Percentiles rank a stretch among this genome's conserved stretches.
Conservation (phyloP, 2,888 invertebrate species). For the Hermaeophaga mercurialis region DNA sequence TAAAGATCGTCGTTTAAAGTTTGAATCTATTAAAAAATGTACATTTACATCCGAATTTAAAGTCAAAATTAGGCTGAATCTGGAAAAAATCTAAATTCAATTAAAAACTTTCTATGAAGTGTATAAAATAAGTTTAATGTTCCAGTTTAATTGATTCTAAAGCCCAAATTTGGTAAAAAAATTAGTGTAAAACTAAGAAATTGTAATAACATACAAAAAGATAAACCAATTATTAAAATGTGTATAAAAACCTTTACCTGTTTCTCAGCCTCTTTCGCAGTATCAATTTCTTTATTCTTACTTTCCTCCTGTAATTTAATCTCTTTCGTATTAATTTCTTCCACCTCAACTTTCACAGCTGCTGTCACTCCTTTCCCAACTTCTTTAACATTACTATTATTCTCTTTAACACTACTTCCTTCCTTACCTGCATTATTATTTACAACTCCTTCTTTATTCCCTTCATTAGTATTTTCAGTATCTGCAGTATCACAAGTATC, state of each 20-base stretch:
- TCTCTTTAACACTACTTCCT: neutral
- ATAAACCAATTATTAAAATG: too few relatives aligned
- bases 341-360: conserved; percentile 53
- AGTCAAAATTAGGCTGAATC: too few relatives aligned
- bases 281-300: conserved; percentile 42
- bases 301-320: conserved; percentile 38
- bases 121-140: too few relatives aligned
- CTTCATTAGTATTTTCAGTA: conserved; percentile 29
- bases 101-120: too few relatives aligned
- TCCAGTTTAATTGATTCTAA: too few relatives aligned
- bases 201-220: too few relatives aligned
- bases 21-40: too few relatives aligned
- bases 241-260: conserved; percentile 18
- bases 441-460: conserved; percentile 33
- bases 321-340: conserved; percentile 56
- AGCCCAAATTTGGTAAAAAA: too few relatives aligned
- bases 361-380: conserved; percentile 21
- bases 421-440: conserved; percentile 38
- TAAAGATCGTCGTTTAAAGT: too few relatives aligned
- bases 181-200: too few relatives aligned
- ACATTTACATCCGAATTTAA: too few relatives aligned
- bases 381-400: conserved; percentile 10
- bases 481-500: conserved; percentile 33
- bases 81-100: too few relatives aligned
- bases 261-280: conserved; percentile 27